phyloP scores from a whole-genome alignment of 2,113 vertebrate genomes.

The Hydrolagus affinis region DNA sequence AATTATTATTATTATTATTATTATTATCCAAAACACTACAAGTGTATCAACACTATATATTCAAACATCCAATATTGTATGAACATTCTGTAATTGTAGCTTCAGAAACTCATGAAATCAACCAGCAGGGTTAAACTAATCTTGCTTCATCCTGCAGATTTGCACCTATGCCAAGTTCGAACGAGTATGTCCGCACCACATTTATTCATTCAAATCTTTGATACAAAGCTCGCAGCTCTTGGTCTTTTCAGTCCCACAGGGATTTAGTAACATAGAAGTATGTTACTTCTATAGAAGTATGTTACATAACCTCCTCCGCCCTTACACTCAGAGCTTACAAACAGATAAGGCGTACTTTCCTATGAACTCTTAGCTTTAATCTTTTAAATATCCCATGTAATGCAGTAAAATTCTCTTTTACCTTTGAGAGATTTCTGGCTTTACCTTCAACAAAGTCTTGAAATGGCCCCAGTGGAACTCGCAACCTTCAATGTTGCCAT shows the following conservation, averaged over 20 bases:
- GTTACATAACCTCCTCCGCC: too few relatives aligned
- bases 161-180: too few relatives aligned
- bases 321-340: background rate
- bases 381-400: background rate
- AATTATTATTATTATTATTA: too few relatives aligned
- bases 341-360: background rate
- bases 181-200: too few relatives aligned
- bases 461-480: background rate
- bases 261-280: background rate
- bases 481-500: background rate
- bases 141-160: too few relatives aligned
- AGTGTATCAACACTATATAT: too few relatives aligned
- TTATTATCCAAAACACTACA: too few relatives aligned
- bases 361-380: background rate
- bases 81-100: too few relatives aligned
- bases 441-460: background rate
- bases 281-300: background rate
- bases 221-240: background rate
- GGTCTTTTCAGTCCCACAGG: background rate
- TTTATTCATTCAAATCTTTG: background rate
- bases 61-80: too few relatives aligned
- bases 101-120: background rate
- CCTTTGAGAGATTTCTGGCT: background rate
- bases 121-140: background rate
- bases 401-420: background rate